Base-by-base conservation (phyloP, 92 coral and sea anemone species). In the Palythoa caribaeorum region DNA sequence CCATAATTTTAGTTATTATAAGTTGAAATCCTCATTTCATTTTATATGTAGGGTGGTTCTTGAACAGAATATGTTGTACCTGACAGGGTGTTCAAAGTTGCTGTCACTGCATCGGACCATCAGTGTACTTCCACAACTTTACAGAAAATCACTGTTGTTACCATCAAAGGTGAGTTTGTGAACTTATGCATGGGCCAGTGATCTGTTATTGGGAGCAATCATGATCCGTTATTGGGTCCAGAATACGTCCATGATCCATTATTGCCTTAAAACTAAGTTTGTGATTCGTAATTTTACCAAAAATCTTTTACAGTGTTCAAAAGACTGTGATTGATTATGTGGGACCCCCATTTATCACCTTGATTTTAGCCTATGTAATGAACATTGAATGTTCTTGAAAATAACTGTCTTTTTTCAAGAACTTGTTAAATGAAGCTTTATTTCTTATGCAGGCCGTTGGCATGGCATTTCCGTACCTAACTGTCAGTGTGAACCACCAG, bases 401-500 rank as follows among this genome's bases (percentile, higher is more conserved):
- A 63, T 19, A 63, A 63, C 28, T 10, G 28, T 28, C n/a, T 28
- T 28, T 28, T 28, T 28, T 28, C 28, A 28, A 28, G 28, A 28
- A 28, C 28, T 53, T 53, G 21, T 65, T 65, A 65, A 65, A 3
- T 16, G 71, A 15, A 65, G 71, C 21, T 65, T 65, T 65, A 65
- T 20, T n/a, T 20, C 35, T 16, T 84, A 63, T 90, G 73, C 76
- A 92, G 95, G 93, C 57, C 47, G 47, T 77, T 84, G 87, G 5
- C 95, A 92, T 88, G 91, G 77, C n/a, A 73, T 92, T 7, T 71
- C 37, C n/a, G 55, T 83, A 21, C 73, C 89, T 21, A 69, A 84
- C n/a, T 92, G 95, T 70, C 70, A 79, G 36, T 92, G 93, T 72
- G 79, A 70, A 40, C 78, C 78, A 68, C 80, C 87, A 38, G 54